Conservation (phyloP, 2,113 vertebrate species). For the Setophaga petechia region DNA sequence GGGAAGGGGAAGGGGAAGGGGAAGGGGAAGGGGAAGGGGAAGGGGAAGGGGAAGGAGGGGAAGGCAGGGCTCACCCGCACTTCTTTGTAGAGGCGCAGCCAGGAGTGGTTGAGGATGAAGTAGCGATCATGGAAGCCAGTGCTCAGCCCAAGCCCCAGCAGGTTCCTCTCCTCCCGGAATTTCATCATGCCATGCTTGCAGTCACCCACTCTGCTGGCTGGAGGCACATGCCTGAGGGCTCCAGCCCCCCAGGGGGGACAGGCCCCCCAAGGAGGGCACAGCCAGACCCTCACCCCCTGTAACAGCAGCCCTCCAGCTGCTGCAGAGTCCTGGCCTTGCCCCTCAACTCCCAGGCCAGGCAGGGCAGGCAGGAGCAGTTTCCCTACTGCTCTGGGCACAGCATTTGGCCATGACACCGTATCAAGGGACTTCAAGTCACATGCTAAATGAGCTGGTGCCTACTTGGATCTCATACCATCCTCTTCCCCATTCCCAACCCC, state of each 20-base stretch:
- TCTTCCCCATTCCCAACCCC: background rate
- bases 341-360: background rate
- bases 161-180: slow-evolving; percentile 88
- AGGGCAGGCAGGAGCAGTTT: background rate
- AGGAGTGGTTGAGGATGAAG: slow-evolving; percentile 87
- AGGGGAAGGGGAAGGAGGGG: fast-evolving
- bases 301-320: background rate
- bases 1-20: too few species aligned
- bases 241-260: background rate
- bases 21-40: too few species aligned
- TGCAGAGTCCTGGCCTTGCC: background rate
- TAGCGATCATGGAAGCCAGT: slow-evolving; percentile 90
- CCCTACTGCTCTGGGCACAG: background rate
- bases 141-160: slow-evolving; percentile 83
- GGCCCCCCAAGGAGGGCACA: background rate
- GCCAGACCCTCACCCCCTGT: fast-evolving
- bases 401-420: fast-evolving
- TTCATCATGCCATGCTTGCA: slow-evolving; percentile 92
- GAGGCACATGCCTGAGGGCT: background rate
- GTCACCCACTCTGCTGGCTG: slow-evolving; percentile 85
- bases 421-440: background rate
- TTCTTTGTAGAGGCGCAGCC: slow-evolving; percentile 92
- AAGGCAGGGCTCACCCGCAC: slow-evolving; percentile 80
- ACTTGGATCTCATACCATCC: background rate
- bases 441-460: background rate